Evolutionary conservation across 2,113 vertebrate genomes (phyloP).

Genomic region (Eudyptes chrysolophus): DNA sequence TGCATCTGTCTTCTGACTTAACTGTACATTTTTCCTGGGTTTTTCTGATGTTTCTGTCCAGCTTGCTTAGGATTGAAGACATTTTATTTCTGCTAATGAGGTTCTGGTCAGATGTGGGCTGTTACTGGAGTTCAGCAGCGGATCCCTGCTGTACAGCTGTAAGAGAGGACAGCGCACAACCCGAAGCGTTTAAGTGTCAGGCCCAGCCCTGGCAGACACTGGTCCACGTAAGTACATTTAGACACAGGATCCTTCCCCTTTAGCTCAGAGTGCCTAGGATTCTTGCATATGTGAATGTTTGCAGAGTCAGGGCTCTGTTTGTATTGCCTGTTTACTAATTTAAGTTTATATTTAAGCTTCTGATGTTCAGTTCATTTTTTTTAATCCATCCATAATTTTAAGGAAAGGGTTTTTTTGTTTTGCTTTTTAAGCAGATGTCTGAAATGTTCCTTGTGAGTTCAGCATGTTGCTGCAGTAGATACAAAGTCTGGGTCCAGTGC

Average conservation of each 20-base stretch:
- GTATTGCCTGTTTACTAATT: background rate
- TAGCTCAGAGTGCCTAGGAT: background rate
- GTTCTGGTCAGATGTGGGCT: background rate
- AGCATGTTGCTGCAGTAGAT: background rate
- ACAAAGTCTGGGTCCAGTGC: background rate
- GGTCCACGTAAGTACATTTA: background rate
- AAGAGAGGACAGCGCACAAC: background rate
- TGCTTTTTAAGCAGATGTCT: background rate
- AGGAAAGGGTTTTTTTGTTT: background rate
- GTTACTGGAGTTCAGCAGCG: background rate
- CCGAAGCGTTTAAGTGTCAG: background rate
- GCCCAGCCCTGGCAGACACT: background rate
- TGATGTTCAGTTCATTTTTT: background rate
- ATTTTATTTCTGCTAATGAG: background rate
- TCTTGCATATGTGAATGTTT: conserved; percentile 29
- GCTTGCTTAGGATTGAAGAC: background rate
- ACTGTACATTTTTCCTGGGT: background rate
- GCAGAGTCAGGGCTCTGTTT: background rate
- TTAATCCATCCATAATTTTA: background rate
- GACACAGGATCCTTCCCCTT: background rate
- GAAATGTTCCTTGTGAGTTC: background rate
- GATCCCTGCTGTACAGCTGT: background rate
- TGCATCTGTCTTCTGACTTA: background rate
- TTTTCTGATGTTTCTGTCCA: background rate
- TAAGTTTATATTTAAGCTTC: conserved; percentile 9